Evolutionary conservation across 2,113 vertebrate genomes (phyloP).

Genomic region (Calypte anna): DNA sequence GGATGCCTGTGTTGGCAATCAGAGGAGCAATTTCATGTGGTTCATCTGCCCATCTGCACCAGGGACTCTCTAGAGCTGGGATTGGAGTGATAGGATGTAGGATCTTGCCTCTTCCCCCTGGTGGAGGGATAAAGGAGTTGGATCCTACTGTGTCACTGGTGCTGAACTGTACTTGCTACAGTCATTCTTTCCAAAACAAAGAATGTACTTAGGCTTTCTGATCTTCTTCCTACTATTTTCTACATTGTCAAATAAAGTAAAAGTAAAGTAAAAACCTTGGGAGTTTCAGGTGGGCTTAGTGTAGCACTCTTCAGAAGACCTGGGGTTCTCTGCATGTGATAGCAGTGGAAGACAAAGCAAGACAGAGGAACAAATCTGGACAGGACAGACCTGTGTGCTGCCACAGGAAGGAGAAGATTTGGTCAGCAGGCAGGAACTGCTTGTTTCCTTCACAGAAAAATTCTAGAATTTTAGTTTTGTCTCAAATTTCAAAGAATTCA

Average conservation of each 20-base stretch:
- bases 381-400: not conserved
- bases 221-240: not conserved
- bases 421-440: not conserved
- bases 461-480: not conserved
- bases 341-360: not conserved
- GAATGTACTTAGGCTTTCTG: not conserved
- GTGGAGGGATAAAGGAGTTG: not conserved
- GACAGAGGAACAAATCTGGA: not conserved
- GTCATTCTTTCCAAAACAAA: not conserved
- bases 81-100: not conserved
- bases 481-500: not conserved
- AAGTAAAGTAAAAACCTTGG: not conserved
- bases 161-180: not conserved
- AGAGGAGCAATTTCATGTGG: not conserved
- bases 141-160: not conserved
- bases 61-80: not conserved
- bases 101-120: not conserved
- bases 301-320: not conserved
- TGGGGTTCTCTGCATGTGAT: accelerated
- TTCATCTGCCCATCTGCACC: not conserved
- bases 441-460: not conserved
- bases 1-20: not conserved
- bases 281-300: not conserved
- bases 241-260: not conserved
- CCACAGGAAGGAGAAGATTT: not conserved